A percentile compares a stretch with the other conserved stretches of the same genome.
phyloP scores from a whole-genome alignment of 2,113 vertebrate species.

The Platichthys stellatus region DNA sequence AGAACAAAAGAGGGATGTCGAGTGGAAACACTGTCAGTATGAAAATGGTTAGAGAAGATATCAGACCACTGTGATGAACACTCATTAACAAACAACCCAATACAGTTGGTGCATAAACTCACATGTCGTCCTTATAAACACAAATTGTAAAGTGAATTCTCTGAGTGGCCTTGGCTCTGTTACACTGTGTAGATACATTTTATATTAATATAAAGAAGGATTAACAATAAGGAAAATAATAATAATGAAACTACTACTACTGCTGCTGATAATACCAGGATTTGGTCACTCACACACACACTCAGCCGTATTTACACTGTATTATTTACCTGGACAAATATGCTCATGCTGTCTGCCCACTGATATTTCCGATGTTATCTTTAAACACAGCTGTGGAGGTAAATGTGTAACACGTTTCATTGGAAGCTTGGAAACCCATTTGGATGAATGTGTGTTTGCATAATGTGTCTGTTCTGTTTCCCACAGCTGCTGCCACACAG shows the following conservation, averaged over 20 bases:
- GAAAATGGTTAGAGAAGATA: background rate
- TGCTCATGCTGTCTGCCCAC: background rate
- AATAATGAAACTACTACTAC: too few relatives aligned
- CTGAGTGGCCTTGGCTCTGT: too few relatives aligned
- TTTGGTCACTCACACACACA: background rate
- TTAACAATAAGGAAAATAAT: too few relatives aligned
- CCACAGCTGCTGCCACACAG: slow-evolving; percentile 39
- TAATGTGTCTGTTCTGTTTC: slow-evolving; percentile 48
- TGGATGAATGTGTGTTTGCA: slow-evolving; percentile 54
- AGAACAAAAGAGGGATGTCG: slow-evolving; percentile 2
- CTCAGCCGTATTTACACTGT: background rate
- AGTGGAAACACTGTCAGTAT: background rate
- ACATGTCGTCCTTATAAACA: too few relatives aligned
- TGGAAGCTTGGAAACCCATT: slow-evolving; percentile 7
- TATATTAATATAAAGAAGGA: too few relatives aligned
- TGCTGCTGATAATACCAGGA: too few relatives aligned
- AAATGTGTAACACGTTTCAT: slow-evolving; percentile 35
- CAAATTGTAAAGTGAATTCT: too few relatives aligned
- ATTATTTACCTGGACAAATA: slow-evolving; percentile 31
- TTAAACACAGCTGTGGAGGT: slow-evolving; percentile 11
- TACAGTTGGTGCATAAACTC: too few relatives aligned
- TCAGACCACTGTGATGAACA: background rate
- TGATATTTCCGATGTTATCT: slow-evolving; percentile 41
- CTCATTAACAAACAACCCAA: background rate
- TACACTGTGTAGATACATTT: too few relatives aligned